phyloP scores from a whole-genome alignment of 2,797 vertebrate species.

The Hirundo rustica region DNA sequence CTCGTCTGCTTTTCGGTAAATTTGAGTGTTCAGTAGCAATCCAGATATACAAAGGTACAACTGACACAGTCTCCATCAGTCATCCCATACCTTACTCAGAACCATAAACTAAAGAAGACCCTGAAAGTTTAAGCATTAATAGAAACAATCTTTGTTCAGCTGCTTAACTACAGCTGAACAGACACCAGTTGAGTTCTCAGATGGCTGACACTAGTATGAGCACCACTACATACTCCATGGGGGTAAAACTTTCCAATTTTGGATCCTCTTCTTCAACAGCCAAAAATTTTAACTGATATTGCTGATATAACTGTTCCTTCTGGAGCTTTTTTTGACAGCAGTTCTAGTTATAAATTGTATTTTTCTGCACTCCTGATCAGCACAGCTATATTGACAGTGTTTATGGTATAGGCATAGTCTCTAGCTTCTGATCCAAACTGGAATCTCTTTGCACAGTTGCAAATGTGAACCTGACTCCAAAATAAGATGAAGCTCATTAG shows the following conservation, averaged over 20 bases:
- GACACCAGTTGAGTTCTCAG: not conserved
- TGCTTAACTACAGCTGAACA: not conserved
- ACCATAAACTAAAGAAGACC: not conserved
- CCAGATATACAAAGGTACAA: not conserved
- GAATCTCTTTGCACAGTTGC: not conserved
- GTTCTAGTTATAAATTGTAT: not conserved
- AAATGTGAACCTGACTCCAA: not conserved
- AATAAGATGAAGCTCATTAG: not conserved
- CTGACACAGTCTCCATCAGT: not conserved
- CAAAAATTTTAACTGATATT: not conserved
- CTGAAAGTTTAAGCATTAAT: not conserved
- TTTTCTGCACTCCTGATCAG: not conserved
- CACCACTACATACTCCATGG: rapidly evolving
- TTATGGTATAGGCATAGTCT: not conserved
- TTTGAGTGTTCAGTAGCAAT: not conserved
- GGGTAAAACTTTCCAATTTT: not conserved
- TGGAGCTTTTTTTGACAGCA: not conserved
- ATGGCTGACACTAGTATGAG: not conserved
- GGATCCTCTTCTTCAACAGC: not conserved
- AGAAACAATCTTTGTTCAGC: not conserved
- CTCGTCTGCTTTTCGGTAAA: not conserved
- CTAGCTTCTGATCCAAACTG: not conserved
- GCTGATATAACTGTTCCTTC: not conserved
- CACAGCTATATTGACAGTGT: not conserved
- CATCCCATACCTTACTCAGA: rapidly evolving